These are phyloP conservation scores for Drosophila sulfurigaster DNA, from an alignment of 1,140 invertebrate species.

Conservation along the genomic window DNA sequence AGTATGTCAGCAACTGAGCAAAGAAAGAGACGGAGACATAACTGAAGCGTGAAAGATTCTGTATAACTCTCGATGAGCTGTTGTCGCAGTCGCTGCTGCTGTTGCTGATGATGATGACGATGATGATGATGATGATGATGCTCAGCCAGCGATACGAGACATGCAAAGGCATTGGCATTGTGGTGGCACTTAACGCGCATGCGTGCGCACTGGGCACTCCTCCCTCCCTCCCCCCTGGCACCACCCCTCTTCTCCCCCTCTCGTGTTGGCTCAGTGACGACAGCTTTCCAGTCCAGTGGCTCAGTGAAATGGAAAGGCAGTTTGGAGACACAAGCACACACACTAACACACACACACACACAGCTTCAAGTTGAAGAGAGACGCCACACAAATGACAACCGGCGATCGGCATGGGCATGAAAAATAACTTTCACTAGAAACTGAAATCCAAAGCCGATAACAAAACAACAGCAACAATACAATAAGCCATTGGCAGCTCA, in stretches of 20 bases:
- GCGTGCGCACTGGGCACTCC: conserved; percentile 46
- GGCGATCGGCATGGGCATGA: conserved; percentile 47
- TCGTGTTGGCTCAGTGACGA: conserved; percentile 3
- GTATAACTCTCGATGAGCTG: conserved; percentile 35
- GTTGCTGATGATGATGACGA: background rate
- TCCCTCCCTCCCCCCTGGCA: too few relatives aligned
- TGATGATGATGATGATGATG: background rate
- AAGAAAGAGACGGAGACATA: conserved; percentile 16
- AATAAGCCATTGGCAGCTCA: conserved; percentile 12
- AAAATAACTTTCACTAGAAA: conserved; percentile 79
- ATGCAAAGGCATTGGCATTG: conserved; percentile 49
- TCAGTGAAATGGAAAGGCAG: conserved; percentile 70
- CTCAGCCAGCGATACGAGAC: conserved; percentile 25
- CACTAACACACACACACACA: too few relatives aligned
- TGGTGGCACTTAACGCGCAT: conserved; percentile 56
- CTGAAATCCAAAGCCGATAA: conserved; percentile 55
- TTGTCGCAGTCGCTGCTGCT: background rate
- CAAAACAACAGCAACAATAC: conserved; percentile 46
- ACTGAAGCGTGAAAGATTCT: conserved; percentile 73
- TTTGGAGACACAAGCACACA: conserved; percentile 6
- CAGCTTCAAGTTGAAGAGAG: background rate
- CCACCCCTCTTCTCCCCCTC: background rate
- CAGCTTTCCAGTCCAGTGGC: conserved; percentile 63
- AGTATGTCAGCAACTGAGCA: conserved; percentile 61
- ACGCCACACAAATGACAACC: conserved; percentile 55